Evolutionary conservation across 2,797 vertebrate species (phyloP).

Genomic region (Xerus rutilus): DNA sequence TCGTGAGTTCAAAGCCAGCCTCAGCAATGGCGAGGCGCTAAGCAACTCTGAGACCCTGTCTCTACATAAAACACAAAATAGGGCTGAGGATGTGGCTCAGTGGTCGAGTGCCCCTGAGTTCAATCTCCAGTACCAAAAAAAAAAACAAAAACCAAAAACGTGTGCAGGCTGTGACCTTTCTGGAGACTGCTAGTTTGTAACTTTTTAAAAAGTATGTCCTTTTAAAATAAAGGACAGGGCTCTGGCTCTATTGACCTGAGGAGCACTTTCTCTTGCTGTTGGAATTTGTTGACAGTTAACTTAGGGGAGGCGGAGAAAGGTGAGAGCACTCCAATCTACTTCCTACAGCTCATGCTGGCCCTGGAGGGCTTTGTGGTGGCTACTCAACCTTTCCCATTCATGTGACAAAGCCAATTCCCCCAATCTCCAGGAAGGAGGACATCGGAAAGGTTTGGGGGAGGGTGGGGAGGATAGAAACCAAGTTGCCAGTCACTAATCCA

Average conservation of each 20-base stretch:
- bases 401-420: neutral
- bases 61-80: too few species aligned
- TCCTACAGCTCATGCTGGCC: neutral
- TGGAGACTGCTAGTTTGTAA: neutral
- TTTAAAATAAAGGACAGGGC: neutral
- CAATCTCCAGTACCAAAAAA: too few species aligned
- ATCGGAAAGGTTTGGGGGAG: neutral
- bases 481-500: neutral
- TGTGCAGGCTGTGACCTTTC: neutral
- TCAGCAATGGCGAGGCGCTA: too few species aligned
- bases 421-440: neutral
- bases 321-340: neutral
- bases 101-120: too few species aligned
- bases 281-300: neutral
- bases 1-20: too few species aligned
- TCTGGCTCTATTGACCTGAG: neutral
- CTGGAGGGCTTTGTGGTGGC: neutral
- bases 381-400: neutral
- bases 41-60: too few species aligned
- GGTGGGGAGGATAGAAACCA: neutral
- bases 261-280: neutral
- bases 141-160: neutral
- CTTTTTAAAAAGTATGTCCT: neutral
- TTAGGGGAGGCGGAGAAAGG: neutral
- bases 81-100: too few species aligned